Percentiles rank a stretch among this genome's conserved stretches.
Conservation (phyloP, 2,113 vertebrate genomes). For the Corythoichthys haematopterus region DNA sequence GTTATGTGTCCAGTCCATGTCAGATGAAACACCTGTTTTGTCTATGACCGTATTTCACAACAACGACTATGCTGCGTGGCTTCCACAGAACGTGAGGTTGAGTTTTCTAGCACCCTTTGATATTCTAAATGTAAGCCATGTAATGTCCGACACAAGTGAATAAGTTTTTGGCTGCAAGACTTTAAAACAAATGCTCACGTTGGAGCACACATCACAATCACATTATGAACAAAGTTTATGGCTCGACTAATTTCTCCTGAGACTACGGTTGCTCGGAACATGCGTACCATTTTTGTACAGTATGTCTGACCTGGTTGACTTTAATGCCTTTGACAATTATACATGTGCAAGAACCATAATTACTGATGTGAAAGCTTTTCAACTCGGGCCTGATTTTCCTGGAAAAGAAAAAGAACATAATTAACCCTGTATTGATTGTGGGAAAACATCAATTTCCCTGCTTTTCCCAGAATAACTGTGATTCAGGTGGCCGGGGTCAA, state of each 20-base stretch:
- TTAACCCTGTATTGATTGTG: constrained; percentile 34
- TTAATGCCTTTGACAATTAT: not conserved
- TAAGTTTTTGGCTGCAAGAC: not conserved
- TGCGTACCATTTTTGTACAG: not conserved
- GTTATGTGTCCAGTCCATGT: not conserved
- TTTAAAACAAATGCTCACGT: not conserved
- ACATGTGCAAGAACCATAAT: constrained; percentile 6
- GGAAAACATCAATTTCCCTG: constrained; percentile 19
- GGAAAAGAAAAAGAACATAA: constrained; percentile 17
- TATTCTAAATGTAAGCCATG: too few relatives aligned
- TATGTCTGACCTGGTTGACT: not conserved
- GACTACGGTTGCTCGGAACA: not conserved
- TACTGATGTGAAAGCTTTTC: constrained; percentile 9
- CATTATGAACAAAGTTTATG: not conserved
- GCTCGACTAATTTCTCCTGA: not conserved
- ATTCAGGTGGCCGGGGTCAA: not conserved
- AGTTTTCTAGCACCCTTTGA: too few relatives aligned
- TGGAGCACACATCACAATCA: not conserved
- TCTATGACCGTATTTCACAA: not conserved
- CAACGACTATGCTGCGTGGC: not conserved
- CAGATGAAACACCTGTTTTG: not conserved
- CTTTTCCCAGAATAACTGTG: constrained; percentile 19
- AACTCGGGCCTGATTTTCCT: not conserved
- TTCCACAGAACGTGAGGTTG: not conserved
- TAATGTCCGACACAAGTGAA: not conserved